Percentiles rank a stretch among this genome's conserved stretches.
These are phyloP conservation scores for Ceratina australensis DNA, from an alignment of 1,140 invertebrate genomes.

Conservation along the genomic window DNA sequence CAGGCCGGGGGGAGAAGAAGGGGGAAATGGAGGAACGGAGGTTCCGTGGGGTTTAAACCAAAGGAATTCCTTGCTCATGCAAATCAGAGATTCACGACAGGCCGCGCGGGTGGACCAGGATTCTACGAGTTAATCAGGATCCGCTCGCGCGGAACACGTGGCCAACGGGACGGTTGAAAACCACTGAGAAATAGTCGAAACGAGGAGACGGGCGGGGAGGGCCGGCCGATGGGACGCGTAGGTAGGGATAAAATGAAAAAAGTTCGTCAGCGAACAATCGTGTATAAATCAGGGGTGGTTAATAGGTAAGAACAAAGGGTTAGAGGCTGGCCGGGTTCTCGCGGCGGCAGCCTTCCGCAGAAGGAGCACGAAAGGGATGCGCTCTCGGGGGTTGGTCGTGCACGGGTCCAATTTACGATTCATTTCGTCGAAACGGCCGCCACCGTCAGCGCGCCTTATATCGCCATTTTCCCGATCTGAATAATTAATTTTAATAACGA, in stretches of 20 bases:
- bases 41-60: slow-evolving; percentile 65
- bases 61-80: slow-evolving; percentile 74
- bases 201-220: background rate
- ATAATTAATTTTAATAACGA: slow-evolving; percentile 79
- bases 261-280: slow-evolving; percentile 71
- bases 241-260: slow-evolving; percentile 73
- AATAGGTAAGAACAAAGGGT: slow-evolving; percentile 76
- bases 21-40: slow-evolving; percentile 6
- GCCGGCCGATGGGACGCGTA: too few relatives aligned
- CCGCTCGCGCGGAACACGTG: slow-evolving; percentile 61
- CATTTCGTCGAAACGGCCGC: slow-evolving; percentile 76
- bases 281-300: slow-evolving; percentile 75
- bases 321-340: slow-evolving; percentile 51
- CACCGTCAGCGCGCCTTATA: slow-evolving; percentile 72
- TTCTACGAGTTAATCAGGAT: slow-evolving; percentile 70
- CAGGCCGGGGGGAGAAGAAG: background rate
- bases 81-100: slow-evolving; percentile 68
- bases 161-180: slow-evolving; percentile 53
- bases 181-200: slow-evolving; percentile 58
- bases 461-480: slow-evolving; percentile 77
- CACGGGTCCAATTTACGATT: slow-evolving; percentile 78
- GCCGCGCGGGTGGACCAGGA: slow-evolving; percentile 51
- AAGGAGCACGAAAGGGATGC: slow-evolving; percentile 62
- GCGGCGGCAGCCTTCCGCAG: slow-evolving; percentile 31
- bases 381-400: slow-evolving; percentile 66